Percentiles rank a stretch among this genome's conserved stretches.
Conservation (phyloP, 1,140 invertebrate species). For the Mactra quadrangularis region DNA sequence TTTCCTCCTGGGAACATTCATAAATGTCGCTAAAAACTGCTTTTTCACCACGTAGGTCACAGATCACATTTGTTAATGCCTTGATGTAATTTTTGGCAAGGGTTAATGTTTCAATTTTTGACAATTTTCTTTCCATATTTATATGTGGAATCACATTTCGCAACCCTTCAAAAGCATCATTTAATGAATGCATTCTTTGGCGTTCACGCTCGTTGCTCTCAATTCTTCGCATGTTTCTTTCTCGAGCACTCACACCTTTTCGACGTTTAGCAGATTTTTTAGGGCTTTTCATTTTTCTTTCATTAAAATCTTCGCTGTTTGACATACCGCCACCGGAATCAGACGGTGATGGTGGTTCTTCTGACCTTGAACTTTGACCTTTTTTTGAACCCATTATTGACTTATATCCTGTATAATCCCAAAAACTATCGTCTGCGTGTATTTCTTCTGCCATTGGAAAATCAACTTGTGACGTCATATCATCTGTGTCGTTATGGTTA, state of each 20-base stretch:
- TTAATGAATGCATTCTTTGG: slow-evolving; percentile 94
- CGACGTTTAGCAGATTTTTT: slow-evolving; percentile 86
- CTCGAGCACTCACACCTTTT: slow-evolving; percentile 89
- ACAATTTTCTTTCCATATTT: slow-evolving; percentile 92
- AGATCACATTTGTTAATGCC: slow-evolving; percentile 94
- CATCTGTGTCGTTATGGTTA: neutral
- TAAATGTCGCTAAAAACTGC: slow-evolving; percentile 54
- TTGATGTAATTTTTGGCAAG: slow-evolving; percentile 96
- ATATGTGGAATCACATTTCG: slow-evolving; percentile 95
- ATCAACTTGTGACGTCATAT: slow-evolving; percentile 53
- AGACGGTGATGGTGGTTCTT: slow-evolving; percentile 74
- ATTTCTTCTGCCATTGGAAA: slow-evolving; percentile 64
- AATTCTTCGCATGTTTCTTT: slow-evolving; percentile 91
- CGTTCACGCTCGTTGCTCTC: slow-evolving; percentile 94
- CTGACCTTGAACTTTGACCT: slow-evolving; percentile 57
- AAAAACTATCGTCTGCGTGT: slow-evolving; percentile 59
- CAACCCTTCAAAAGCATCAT: slow-evolving; percentile 94
- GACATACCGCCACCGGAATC: slow-evolving; percentile 76
- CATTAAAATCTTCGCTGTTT: slow-evolving; percentile 71
- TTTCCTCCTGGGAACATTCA: slow-evolving; percentile 29
- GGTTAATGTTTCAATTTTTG: slow-evolving; percentile 94
- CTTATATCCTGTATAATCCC: slow-evolving; percentile 64
- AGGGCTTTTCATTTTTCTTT: slow-evolving; percentile 73
- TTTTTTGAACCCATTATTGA: slow-evolving; percentile 57
- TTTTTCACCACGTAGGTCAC: slow-evolving; percentile 89